phyloP scores from a whole-genome alignment of 2,113 vertebrate genomes.

The Pelecanoides urinatrix region DNA sequence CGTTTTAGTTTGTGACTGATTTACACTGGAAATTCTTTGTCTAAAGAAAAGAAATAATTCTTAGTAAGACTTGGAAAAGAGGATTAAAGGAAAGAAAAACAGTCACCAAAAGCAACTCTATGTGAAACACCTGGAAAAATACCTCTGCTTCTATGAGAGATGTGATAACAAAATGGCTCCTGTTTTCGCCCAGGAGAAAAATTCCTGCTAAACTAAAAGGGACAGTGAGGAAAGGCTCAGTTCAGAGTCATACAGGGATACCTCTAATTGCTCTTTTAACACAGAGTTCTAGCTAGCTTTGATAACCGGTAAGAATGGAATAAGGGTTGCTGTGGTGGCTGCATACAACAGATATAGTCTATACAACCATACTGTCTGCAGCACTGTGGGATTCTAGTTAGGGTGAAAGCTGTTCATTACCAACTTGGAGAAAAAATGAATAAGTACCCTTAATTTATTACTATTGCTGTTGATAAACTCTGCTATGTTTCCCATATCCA shows the following conservation, averaged over 20 bases:
- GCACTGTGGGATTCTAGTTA: not conserved
- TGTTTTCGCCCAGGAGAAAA: not conserved
- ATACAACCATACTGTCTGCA: not conserved
- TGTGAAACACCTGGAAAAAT: not conserved
- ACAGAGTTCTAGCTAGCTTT: not conserved
- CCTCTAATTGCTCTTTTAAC: not conserved
- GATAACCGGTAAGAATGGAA: not conserved
- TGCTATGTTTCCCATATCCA: not conserved
- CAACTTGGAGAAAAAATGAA: not conserved
- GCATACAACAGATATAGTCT: not conserved
- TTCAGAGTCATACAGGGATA: not conserved
- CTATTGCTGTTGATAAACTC: not conserved
- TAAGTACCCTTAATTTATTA: not conserved
- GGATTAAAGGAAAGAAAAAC: not conserved
- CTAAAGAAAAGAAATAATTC: not conserved
- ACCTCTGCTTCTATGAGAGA: not conserved
- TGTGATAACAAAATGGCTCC: not conserved
- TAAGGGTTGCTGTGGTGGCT: not conserved
- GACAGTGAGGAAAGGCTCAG: not conserved
- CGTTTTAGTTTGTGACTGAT: not conserved
- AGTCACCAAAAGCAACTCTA: not conserved
- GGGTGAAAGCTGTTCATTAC: not conserved
- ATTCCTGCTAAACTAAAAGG: not conserved
- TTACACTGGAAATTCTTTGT: not conserved
- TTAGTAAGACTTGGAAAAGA: not conserved